Base-by-base conservation (phyloP, 2,888 invertebrate genomes). In the Coremacera marginata region DNA sequence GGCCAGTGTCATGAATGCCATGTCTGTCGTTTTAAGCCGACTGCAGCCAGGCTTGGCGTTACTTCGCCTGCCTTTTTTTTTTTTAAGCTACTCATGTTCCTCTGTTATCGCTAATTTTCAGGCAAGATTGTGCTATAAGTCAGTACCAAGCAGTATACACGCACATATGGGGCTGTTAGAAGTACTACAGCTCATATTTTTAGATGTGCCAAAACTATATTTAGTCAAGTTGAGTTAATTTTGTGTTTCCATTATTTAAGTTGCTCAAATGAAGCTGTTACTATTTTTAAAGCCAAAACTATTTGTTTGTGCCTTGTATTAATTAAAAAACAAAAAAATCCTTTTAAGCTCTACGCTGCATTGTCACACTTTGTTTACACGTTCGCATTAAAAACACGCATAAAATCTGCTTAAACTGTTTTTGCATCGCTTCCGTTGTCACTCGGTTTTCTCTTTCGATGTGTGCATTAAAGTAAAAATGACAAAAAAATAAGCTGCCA, bases 401-500 rank as follows among this genome's bases (percentile, higher is more conserved):
- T 84, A 83, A 86, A 85, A 83, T 82, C 79, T 82, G 81, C 77
- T 84, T 84, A 82, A 84, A 80, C 80, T 76, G 75, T 77, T 63
- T 76, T 79, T 80, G 57, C 22, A 19, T 60, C 22, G 19, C 14
- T 44, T 44, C 44, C 11, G 44, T 44, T 11, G 44, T 55, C 55
- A 22, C 55, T 22, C 19, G n/a, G 19, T 27, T 11, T 25, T 60
- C 25, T 25, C 16, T 60, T 3, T 4, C 9, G 25, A 25, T 8
- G 11, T 60, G 9, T 22, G 11, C 57, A 11, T 60, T 27, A 22
- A 22, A 19, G 11, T 14, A 14, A 60, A 22, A 11, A 19, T 9
- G 57, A 22, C 7, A 11, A 4, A 11, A 19, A 25, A 22, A 9
- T 1, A 14, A 22, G 9, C 57, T 25, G 25, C 14, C 57, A 22